A percentile compares a stretch with the other conserved stretches of the same genome.
phyloP scores from a whole-genome alignment of 2,113 vertebrate genomes.

The Halichoeres trimaculatus region DNA sequence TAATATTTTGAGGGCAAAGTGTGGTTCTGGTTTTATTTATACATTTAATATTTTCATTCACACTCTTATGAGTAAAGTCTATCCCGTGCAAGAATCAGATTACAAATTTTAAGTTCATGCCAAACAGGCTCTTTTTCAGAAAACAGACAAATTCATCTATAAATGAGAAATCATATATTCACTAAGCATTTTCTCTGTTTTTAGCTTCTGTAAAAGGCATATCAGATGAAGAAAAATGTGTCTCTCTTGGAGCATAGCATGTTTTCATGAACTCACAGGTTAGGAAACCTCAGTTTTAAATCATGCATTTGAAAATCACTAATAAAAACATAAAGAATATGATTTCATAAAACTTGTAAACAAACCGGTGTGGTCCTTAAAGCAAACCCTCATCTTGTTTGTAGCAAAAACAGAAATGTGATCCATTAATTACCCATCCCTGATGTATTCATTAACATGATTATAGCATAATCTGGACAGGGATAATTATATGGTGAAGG shows the following conservation, averaged over 20 bases:
- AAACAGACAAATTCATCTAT: no score
- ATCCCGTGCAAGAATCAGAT: no score
- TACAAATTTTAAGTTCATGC: no score
- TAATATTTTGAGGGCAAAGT: no score
- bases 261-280: not conserved
- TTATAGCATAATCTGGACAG: constrained; percentile 54
- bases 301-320: constrained; percentile 11
- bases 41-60: no score
- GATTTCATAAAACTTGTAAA: constrained; percentile 16
- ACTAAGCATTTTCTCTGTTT: no score
- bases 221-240: not conserved
- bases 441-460: constrained; percentile 68
- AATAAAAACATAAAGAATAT: not conserved
- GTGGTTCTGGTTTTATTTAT: no score
- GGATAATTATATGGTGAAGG: constrained; percentile 59
- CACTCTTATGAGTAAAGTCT: no score
- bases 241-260: not conserved
- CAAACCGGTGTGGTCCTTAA: not conserved
- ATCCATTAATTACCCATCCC: constrained; percentile 59
- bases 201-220: not conserved
- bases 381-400: constrained; percentile 36
- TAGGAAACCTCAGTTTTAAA: not conserved
- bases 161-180: not conserved
- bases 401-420: constrained; percentile 34
- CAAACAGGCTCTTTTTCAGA: no score